Conservation (phyloP, 2,888 invertebrate species). For the Metacarcinus magister region DNA sequence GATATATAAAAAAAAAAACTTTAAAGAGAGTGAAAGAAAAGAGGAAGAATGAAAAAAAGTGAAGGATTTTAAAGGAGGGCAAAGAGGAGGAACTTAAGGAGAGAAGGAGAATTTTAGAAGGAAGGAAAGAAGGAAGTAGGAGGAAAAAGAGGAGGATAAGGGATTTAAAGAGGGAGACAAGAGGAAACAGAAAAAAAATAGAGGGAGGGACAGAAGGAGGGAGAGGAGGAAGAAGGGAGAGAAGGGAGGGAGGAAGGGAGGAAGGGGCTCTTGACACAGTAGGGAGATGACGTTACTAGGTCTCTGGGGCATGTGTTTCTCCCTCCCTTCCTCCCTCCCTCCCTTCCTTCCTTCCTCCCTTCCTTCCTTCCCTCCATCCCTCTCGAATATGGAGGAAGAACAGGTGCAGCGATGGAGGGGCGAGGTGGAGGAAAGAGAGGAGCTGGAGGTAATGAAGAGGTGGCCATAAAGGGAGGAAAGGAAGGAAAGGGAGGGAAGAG, state of each 20-base stretch:
- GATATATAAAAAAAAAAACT: background rate
- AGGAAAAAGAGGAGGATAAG: background rate
- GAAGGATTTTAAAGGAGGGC: background rate
- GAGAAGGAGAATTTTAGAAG: background rate
- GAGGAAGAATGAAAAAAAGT: background rate
- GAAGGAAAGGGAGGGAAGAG: background rate
- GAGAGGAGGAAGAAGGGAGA: background rate
- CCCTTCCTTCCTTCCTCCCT: background rate
- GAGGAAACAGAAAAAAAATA: background rate
- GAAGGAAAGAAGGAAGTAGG: background rate
- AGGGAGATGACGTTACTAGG: slow-evolving; percentile 16
- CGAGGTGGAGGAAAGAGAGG: background rate
- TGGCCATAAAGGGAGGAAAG: background rate
- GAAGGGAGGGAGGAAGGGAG: background rate
- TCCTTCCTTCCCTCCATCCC: background rate
- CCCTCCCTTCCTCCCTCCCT: background rate
- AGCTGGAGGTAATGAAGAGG: background rate
- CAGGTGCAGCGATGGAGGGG: slow-evolving; percentile 26
- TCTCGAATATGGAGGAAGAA: slow-evolving; percentile 15
- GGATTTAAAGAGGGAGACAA: background rate
- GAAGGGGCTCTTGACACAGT: background rate
- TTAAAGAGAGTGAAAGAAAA: background rate
- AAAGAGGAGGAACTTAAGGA: no score
- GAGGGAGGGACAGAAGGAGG: background rate
- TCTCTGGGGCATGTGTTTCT: background rate